phyloP scores from a whole-genome alignment of 2,797 vertebrate genomes.

The Bradypodion ventrale region DNA sequence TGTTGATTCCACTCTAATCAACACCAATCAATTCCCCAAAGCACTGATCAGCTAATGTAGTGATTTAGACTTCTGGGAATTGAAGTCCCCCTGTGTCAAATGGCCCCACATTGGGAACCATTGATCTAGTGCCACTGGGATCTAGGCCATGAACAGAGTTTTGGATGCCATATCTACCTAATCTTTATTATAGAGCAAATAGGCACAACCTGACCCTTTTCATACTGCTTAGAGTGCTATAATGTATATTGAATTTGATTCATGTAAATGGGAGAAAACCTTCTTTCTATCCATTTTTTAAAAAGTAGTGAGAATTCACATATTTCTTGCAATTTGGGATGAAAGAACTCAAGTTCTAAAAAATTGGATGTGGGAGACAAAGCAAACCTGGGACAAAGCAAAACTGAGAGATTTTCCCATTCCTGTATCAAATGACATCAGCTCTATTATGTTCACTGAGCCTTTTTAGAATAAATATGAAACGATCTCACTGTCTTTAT shows the following conservation, averaged over 20 bases:
- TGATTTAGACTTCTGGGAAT: too few species aligned
- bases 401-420: not conserved
- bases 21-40: too few species aligned
- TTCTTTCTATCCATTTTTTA: not conserved
- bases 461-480: not conserved
- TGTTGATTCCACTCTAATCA: not conserved
- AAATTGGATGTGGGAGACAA: not conserved
- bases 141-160: too few species aligned
- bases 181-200: not conserved
- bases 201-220: not conserved
- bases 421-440: not conserved
- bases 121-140: too few species aligned
- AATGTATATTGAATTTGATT: not conserved
- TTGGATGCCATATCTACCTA: too few species aligned
- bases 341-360: not conserved
- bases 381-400: too few species aligned
- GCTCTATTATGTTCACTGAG: not conserved
- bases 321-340: not conserved
- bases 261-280: not conserved
- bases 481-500: not conserved
- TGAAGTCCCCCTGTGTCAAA: too few species aligned
- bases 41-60: too few species aligned
- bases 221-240: not conserved
- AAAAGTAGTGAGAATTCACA: not conserved
- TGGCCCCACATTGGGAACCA: too few species aligned